Evolutionary conservation across 2,113 vertebrate genomes (phyloP), one percentile per base, ranked within the genome.

Genomic region (Callospermophilus lateralis): DNA sequence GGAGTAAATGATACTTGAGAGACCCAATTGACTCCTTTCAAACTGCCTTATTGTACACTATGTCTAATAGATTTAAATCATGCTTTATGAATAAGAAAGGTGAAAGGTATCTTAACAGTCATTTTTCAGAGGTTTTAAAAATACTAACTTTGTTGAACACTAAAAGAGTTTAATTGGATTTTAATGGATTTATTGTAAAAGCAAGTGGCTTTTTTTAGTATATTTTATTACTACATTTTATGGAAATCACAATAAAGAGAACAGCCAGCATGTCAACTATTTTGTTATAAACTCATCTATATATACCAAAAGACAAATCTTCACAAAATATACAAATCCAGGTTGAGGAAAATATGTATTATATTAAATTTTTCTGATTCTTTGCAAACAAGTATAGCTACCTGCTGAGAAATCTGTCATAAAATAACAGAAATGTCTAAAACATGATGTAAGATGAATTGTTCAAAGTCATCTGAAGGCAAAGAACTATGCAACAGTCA

Each of bases 161-260:
- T 88, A 83, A 95, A 92, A 92, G n/a, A 94, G 7, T 67, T 65
- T 81, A 88, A 84, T 84, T n/a, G 72, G 68, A 37, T 88, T 95
- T 95, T 84, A 90, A 96, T 81, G 24, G 32, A 65, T 5, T 83
- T 53, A 77, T 34, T 89, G 65, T 80, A 84, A 96, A 90, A 92
- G 37, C 12, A 92, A 87, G 34, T 1, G 1, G 7, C 19, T 84
- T 94, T 67, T n/a, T 93, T 87, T 87, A 94, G 32, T 72, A 83
- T 65, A 68, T 37, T 63, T 94, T 84, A 87, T 87, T 48, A 79
- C 76, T 95, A 65, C 13, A 51, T 34, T 55, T 88, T 63, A 92
- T 76, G 20, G 4, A 95, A 67, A 4, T 26, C 72, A 19, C 3
- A 42, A 0, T 61, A 84, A 63, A 94, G 51, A 73, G 24, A 90